Evolutionary conservation across 2,113 vertebrate species (phyloP), one percentile per base, ranked within the genome.

Genomic region (Zingel zingel): DNA sequence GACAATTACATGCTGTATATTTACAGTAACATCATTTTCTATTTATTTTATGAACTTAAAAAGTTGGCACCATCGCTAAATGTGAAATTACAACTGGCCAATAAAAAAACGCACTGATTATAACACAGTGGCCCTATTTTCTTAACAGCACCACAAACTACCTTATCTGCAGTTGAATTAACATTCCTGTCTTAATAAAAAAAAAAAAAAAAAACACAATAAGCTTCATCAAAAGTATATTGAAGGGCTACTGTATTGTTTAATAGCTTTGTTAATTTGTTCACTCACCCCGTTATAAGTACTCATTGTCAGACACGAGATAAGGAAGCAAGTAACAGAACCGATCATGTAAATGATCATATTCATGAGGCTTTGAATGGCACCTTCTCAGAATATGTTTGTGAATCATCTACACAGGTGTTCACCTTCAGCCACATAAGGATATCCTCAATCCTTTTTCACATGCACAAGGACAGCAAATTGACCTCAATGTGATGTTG

Each of bases 321-420:
- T 56, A 4, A 27, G 63, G 10, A 73, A 16, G 30, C 2, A 66
- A 27, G 33, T 11, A 67, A 25, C 8, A 50, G 13, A 45, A 19
- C 50, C 2, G 16, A 65, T 71, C 45, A 63, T 25, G 33, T 25
- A 63, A 43, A 79, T 50, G 1, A 43, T 12, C 58, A 23, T 12
- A 62, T 74, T 62, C 21, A 6, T 56, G 27, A 65, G 74, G 36
- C 73, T 66, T 50, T 74, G 53, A 50, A 33, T 9, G 18, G 50
- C 51, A 56, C 58, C 36, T 30, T 59, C 54, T 27, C 13, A 10
- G 11, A 27, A 30, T 27, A 48, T 12, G 30, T 50, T 25, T 30
- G 45, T 30, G 14, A 4, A 48, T 50, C 23, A 50, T 50, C 18
- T 21, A 30, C 25, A 69, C 18, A 2, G 16, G 15, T 36, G 47